Conservation (phyloP, 2,888 invertebrate genomes). For the Drosophila testacea region DNA sequence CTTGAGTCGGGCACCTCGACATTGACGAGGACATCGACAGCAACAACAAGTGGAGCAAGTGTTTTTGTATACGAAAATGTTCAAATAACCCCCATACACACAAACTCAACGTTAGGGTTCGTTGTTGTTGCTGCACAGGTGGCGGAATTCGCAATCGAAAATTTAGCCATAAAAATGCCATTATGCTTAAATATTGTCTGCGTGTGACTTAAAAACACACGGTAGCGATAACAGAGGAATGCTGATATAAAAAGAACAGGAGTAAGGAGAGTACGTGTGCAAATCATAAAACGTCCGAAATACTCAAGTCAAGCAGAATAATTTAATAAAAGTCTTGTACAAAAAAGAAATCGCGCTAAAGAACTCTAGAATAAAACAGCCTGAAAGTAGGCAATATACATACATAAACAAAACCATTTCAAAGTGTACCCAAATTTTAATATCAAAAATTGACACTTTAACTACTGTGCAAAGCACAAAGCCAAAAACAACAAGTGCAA, state of each 20-base stretch:
- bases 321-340: too few relatives aligned
- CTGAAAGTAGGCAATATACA: neutral
- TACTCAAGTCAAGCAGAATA: neutral
- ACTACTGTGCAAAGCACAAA: slow-evolving; percentile 55
- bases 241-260: neutral
- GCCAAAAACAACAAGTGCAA: slow-evolving; percentile 30
- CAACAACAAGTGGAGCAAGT: slow-evolving; percentile 37
- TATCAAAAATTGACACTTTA: neutral
- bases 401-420: neutral
- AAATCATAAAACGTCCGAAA: slow-evolving; percentile 3
- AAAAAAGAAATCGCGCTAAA: neutral
- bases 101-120: slow-evolving; percentile 14
- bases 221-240: slow-evolving; percentile 21
- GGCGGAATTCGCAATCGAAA: slow-evolving; percentile 43
- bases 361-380: neutral
- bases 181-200: slow-evolving; percentile 46
- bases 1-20: slow-evolving; percentile 59
- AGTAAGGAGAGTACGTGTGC: neutral
- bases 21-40: slow-evolving; percentile 63
- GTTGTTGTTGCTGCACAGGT: slow-evolving; percentile 45
- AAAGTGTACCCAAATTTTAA: neutral
- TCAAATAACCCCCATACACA: slow-evolving; percentile 32
- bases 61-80: slow-evolving; percentile 37
- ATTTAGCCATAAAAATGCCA: slow-evolving; percentile 51
- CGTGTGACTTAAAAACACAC: slow-evolving; percentile 26